Conservation (phyloP, 2,113 vertebrate species). For the Cranoglanis bouderius region DNA sequence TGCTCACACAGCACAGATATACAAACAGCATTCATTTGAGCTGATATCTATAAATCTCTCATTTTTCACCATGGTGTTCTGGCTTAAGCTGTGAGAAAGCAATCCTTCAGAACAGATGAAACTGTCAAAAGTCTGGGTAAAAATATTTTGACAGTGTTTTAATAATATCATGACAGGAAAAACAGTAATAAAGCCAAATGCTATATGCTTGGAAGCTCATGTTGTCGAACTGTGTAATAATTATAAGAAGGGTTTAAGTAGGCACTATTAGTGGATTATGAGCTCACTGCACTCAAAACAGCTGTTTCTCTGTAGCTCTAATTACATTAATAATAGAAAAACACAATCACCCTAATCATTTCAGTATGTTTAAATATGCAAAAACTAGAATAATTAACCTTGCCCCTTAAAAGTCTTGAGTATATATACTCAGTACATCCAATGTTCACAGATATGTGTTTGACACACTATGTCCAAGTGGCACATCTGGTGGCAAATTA, state of each 20-base stretch:
- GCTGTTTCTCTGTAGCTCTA: slow-evolving; percentile 33
- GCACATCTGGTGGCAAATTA: slow-evolving; percentile 29
- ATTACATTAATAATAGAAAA: slow-evolving; percentile 39
- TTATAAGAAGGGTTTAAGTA: slow-evolving; percentile 18
- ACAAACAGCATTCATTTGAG: slow-evolving; percentile 31
- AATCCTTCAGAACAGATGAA: slow-evolving; percentile 30
- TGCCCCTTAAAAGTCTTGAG: slow-evolving; percentile 32
- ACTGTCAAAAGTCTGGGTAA: background rate
- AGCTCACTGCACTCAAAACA: slow-evolving; percentile 31
- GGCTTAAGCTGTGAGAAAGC: slow-evolving; percentile 42
- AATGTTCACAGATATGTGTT: slow-evolving; percentile 17
- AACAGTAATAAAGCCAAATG: slow-evolving; percentile 25
- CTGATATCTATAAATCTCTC: slow-evolving; percentile 30
- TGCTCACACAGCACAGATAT: slow-evolving; percentile 14
- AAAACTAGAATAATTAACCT: slow-evolving; percentile 31
- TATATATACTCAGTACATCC: background rate
- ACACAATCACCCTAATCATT: slow-evolving; percentile 34
- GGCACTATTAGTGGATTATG: slow-evolving; percentile 21
- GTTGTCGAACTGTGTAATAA: slow-evolving; percentile 24
- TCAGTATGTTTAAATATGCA: slow-evolving; percentile 41
- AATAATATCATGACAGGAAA: slow-evolving; percentile 18
- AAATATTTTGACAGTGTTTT: slow-evolving; percentile 27
- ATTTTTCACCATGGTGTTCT: slow-evolving; percentile 19
- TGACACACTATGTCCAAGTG: background rate
- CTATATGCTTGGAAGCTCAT: slow-evolving; percentile 3